These are phyloP conservation scores for Agrochola lota DNA, from an alignment of 2,888 invertebrate genomes.

Conservation along the genomic window DNA sequence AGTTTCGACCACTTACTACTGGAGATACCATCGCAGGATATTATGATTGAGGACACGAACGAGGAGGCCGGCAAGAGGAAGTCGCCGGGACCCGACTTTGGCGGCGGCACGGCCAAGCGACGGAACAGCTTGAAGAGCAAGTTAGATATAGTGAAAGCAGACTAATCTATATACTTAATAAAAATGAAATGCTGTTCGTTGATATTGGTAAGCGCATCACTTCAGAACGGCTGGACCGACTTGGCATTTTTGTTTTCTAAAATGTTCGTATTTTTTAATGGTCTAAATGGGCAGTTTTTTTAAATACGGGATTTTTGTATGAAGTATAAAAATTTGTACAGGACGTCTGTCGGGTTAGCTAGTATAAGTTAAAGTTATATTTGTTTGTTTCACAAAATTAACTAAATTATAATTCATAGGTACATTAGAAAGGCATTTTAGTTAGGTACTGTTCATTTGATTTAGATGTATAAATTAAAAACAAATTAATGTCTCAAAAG, in stretches of 20 bases:
- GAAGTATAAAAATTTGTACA: too few species aligned
- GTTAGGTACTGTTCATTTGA: background rate
- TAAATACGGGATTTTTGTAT: too few species aligned
- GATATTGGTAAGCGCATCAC: too few species aligned
- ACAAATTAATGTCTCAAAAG: background rate
- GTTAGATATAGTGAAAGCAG: constrained; percentile 72
- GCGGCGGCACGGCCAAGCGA: constrained; percentile 70
- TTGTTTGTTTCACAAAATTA: too few species aligned
- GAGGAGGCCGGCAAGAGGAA: constrained; percentile 74
- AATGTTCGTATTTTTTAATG: too few species aligned
- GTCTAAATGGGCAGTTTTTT: too few species aligned
- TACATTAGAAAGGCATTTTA: too few species aligned
- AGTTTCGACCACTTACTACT: constrained; percentile 80
- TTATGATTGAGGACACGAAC: constrained; percentile 76
- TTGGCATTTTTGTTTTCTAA: too few species aligned
- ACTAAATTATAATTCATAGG: too few species aligned
- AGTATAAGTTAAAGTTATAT: too few species aligned
- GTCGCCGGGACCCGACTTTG: constrained; percentile 72
- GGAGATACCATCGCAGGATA: constrained; percentile 82
- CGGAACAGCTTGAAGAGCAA: constrained; percentile 70
- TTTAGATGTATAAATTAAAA: background rate
- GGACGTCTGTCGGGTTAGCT: too few species aligned
- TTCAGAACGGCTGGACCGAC: background rate
- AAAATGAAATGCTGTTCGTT: background rate
- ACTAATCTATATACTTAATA: constrained; percentile 21